phyloP scores from a whole-genome alignment of 2,797 vertebrate species.

The Sternotherus odoratus region DNA sequence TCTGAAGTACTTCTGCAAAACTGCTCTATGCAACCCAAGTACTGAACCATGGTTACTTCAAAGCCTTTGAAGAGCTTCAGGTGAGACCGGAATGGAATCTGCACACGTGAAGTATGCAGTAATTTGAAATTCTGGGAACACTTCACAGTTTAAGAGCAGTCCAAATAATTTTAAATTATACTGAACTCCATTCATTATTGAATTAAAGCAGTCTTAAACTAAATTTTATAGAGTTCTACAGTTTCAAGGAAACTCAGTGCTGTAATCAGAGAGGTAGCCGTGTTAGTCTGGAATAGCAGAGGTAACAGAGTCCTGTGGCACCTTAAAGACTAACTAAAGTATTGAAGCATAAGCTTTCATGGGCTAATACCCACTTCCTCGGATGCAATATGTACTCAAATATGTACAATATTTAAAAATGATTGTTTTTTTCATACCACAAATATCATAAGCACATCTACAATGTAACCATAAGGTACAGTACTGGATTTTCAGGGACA shows the following conservation, averaged over 20 bases:
- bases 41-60: constrained; percentile 58
- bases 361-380: too few relatives aligned
- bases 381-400: not conserved
- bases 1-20: constrained; percentile 59
- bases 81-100: constrained; percentile 51
- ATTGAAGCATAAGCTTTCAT: too few relatives aligned
- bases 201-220: not conserved
- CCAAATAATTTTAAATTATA: constrained; percentile 40
- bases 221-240: not conserved
- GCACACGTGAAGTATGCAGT: constrained; percentile 38
- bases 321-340: too few relatives aligned
- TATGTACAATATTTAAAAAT: not conserved
- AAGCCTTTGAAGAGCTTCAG: constrained; percentile 62
- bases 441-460: not conserved
- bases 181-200: not conserved
- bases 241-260: not conserved
- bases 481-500: not conserved
- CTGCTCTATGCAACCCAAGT: constrained; percentile 28
- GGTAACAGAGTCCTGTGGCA: too few relatives aligned
- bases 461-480: not conserved
- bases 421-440: not conserved
- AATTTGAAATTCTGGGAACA: constrained; percentile 50
- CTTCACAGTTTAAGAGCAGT: constrained; percentile 53
- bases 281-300: too few relatives aligned
- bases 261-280: too few relatives aligned